Conservation (phyloP, 1,140 invertebrate genomes). For the Drosophila prosaltans region DNA sequence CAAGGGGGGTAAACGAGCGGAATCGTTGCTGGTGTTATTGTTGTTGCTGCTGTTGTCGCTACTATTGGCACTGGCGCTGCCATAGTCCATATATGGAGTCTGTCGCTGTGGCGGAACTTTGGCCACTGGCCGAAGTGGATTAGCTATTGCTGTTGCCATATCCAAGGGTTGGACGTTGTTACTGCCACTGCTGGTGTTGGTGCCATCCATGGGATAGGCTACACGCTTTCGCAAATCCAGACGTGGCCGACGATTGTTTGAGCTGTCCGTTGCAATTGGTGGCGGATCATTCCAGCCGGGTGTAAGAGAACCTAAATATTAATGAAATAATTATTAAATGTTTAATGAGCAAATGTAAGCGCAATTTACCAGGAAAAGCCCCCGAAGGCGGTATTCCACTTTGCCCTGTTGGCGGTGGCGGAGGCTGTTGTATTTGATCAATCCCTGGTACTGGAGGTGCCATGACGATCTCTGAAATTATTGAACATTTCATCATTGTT, state of each 20-base stretch:
- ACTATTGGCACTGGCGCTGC: background rate
- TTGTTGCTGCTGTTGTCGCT: conserved; percentile 12
- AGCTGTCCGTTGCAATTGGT: conserved; percentile 43
- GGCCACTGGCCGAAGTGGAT: conserved; percentile 43
- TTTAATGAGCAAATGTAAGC: background rate
- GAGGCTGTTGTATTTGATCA: conserved; percentile 21
- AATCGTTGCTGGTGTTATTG: background rate
- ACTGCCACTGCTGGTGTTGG: conserved; percentile 17
- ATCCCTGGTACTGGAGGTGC: conserved; percentile 26
- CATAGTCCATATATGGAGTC: conserved; percentile 12
- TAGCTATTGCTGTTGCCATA: conserved; percentile 18
- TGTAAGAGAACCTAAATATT: conserved; percentile 58
- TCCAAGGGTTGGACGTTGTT: conserved; percentile 15
- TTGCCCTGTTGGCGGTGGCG: conserved; percentile 61
- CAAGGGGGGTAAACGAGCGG: conserved; percentile 15
- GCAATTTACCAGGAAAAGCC: conserved; percentile 54
- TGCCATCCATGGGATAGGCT: conserved; percentile 61
- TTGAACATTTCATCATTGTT: no score
- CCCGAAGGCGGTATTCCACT: conserved; percentile 57
- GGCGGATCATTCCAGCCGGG: conserved; percentile 82
- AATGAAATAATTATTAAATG: no score
- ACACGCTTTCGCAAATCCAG: conserved; percentile 75
- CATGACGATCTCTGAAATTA: conserved; percentile 33
- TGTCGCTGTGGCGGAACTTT: conserved; percentile 51
- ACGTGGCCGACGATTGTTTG: conserved; percentile 53